A percentile compares a stretch with the other conserved stretches of the same genome.
phyloP scores from a whole-genome alignment of 2,888 invertebrate species.

The Drosophila anceps region DNA sequence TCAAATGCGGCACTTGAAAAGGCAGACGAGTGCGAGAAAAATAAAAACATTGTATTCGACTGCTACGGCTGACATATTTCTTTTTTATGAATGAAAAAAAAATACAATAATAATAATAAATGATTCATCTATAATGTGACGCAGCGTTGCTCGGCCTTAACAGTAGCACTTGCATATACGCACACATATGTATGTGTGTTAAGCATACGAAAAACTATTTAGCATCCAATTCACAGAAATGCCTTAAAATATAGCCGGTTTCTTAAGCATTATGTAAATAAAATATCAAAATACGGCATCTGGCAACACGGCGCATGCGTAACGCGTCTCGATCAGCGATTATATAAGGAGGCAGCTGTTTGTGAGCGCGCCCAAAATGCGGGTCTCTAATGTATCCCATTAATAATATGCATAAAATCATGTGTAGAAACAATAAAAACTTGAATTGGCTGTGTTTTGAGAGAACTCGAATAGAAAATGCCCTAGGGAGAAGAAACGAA shows the following conservation, averaged over 20 bases:
- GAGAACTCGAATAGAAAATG: constrained; percentile 5
- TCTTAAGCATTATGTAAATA: constrained; percentile 55
- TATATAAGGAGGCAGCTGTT: constrained; percentile 42
- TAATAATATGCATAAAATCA: constrained; percentile 40
- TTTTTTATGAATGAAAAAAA: constrained; percentile 73
- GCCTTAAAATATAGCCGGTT: constrained; percentile 47
- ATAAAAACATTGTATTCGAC: constrained; percentile 34
- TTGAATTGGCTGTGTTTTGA: neutral
- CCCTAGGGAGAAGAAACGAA: neutral
- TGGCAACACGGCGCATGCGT: constrained; percentile 60
- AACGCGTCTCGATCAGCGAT: constrained; percentile 42
- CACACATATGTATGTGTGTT: constrained; percentile 28
- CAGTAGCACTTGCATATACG: constrained; percentile 49
- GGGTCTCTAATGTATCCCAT: constrained; percentile 44
- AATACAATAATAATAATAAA: constrained; percentile 53
- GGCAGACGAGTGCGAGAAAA: constrained; percentile 25
- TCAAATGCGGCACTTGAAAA: constrained; percentile 72
- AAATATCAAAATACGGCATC: constrained; percentile 42
- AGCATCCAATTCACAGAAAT: constrained; percentile 63
- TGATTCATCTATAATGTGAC: constrained; percentile 71
- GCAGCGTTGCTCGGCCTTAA: constrained; percentile 56
- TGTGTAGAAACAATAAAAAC: constrained; percentile 21
- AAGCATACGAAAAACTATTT: constrained; percentile 61
- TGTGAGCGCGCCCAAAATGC: constrained; percentile 24
- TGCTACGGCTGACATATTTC: constrained; percentile 52